Evolutionary conservation across 64 coral and sea anemone species (phyloP), one percentile per base, ranked within the genome.

Genomic region (Exaiptasia diaphana): DNA sequence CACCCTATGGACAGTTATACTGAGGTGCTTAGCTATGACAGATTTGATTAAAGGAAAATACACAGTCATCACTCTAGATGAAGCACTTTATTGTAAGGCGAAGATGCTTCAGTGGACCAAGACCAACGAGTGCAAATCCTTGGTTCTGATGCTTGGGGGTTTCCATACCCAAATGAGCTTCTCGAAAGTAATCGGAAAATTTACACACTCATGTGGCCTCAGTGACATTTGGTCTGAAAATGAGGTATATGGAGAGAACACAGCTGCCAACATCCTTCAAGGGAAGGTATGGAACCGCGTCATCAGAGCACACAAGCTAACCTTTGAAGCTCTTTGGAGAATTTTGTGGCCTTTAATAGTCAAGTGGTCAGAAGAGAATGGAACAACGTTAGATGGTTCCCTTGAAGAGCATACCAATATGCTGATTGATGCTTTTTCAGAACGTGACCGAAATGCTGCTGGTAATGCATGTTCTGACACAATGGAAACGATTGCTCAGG

Each of bases 111-210:
- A 80, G n/a, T 88, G 86, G 75, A 17, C 13, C 26, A 79, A 88
- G 46, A 72, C 31, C 1, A 0, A 40, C 6, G 32, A 35, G 4
- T 34, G 38, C 34, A 71, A 88, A 38, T 32, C 79, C 38, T 6
- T 88, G 1, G 21, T 80, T 2, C 0, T 79, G 1, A 36, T 88
- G 57, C 48, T 80, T 33, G 85, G 85, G 24, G 86, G 76, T 58
- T 88, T 88, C 50, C 76, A 88, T 41, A 54, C 65, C 0, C 86
- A 72, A 18, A 88, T 88, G 86, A 88, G 22, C 4, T 88, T 88
- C 60, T 46, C 75, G 3, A 80, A 60, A 72, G 64, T 60, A 11
- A 88, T 80, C 32, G 65, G 64, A 14, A 61, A 44, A 35, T 80
- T 21, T 11, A 15, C 79, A 25, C 64, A 62, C 4, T 71, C 75